These are phyloP conservation scores for Epinotia nisella DNA, from an alignment of 2,888 invertebrate genomes.

Conservation along the genomic window DNA sequence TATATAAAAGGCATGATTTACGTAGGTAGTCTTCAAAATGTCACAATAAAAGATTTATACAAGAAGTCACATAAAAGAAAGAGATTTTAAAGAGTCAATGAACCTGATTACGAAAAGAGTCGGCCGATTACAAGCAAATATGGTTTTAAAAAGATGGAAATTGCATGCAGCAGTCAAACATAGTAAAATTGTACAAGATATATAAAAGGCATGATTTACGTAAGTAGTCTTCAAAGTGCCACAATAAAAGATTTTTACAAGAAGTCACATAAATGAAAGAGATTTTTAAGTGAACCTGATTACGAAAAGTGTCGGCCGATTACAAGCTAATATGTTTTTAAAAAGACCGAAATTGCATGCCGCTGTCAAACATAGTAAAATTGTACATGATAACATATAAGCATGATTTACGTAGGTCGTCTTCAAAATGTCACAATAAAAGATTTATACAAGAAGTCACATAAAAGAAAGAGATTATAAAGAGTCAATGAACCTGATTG, in stretches of 20 bases:
- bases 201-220: slow-evolving; percentile 17
- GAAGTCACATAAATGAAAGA: background rate
- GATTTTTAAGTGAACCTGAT: background rate
- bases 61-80: background rate
- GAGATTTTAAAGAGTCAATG: background rate
- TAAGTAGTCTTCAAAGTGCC: background rate
- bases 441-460: background rate
- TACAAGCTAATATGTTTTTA: background rate
- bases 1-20: slow-evolving; percentile 17
- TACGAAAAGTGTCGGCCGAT: background rate
- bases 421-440: slow-evolving; percentile 4
- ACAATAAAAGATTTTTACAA: background rate
- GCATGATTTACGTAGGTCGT: slow-evolving; percentile 3
- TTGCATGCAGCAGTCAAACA: slow-evolving; percentile 29
- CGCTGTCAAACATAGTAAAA: slow-evolving; percentile 27
- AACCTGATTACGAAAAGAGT: background rate
- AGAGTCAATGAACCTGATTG: background rate
- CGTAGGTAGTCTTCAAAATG: background rate
- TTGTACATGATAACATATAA: background rate
- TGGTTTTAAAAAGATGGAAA: too few species aligned
- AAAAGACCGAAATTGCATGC: slow-evolving; percentile 8
- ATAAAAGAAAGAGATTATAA: background rate
- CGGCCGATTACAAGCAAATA: background rate
- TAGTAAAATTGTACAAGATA: slow-evolving; percentile 12
- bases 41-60: background rate